Base-by-base conservation (phyloP, 1,140 invertebrate genomes). In the Macrobrachium rosenbergii region DNA sequence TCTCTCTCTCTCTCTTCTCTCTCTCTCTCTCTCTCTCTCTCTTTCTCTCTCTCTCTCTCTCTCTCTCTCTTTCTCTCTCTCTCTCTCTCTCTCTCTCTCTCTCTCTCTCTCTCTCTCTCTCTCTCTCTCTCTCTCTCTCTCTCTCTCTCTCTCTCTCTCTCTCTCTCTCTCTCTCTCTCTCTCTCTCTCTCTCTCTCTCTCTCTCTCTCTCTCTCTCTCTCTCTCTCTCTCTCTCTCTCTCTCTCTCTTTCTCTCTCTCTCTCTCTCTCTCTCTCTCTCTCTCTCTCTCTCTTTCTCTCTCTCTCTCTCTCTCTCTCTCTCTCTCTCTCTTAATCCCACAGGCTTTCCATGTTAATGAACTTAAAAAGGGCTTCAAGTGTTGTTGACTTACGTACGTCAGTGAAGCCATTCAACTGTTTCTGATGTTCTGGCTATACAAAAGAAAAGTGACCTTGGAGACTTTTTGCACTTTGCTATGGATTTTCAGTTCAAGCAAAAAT, bases 241-340 rank as follows among this genome's bases (percentile, higher is more conserved):
- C 16, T n/a, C 16, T 21, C 21, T 73, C 19, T 73, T 10, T 23
- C 21, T 23, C 21, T 73, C 21, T 73, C 21, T 21, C 19, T 73
- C 69, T 73, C 69, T n/a, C n/a, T 72, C 67, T 72, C n/a, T n/a
- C n/a, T 72, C 12, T 72, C 12, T 72, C n/a, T 77, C 43, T 77
- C 43, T 45, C 12, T 52, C 43, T 45, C 69, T 21, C 16, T 16
- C 37, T 21, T 0, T 73, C 16, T n/a, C 16, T 21, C 21, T 73
- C 19, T 73, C 21, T 23, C 21, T 23, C 21, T 73, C 21, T 73
- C 21, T 21, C 19, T 73, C 69, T 73, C 69, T n/a, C n/a, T 72
- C 67, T 72, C n/a, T n/a, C n/a, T 72, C 12, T 72, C 12, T 72
- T n/a, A n/a, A n/a, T n/a, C 21, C 21, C 21, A 37, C 17, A 5